Evolutionary conservation across 2,888 invertebrate species (phyloP).

Genomic region (Panzeria rudis): DNA sequence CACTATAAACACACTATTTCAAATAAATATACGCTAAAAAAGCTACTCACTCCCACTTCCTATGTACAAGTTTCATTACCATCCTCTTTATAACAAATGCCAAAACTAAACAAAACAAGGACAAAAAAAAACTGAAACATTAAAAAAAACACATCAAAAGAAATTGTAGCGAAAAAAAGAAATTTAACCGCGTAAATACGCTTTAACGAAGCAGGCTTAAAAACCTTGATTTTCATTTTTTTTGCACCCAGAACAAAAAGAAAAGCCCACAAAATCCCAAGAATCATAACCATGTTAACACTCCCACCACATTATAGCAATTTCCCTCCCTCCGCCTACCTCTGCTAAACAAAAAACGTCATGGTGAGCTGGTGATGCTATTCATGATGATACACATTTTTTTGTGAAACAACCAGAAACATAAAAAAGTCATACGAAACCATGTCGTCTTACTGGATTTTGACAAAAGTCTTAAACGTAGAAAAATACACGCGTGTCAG

Average conservation of each 20-base stretch:
- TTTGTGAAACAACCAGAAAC: not conserved
- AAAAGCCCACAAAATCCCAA: constrained; percentile 49
- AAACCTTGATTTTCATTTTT: constrained; percentile 52
- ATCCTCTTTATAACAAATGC: not conserved
- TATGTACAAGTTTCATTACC: not conserved
- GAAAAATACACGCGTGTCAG: constrained; percentile 53
- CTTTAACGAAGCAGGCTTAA: constrained; percentile 66
- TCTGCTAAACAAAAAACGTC: not conserved
- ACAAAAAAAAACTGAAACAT: not conserved
- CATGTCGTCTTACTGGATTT: constrained; percentile 30
- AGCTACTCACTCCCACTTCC: constrained; percentile 9
- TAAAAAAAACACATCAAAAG: constrained; percentile 33
- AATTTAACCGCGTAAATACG: constrained; percentile 65
- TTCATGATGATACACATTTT: constrained; percentile 11
- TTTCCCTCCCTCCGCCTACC: not conserved
- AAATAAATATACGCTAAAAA: constrained; percentile 23
- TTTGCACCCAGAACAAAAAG: not conserved
- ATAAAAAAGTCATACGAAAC: constrained; percentile 22
- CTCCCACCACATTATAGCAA: not conserved
- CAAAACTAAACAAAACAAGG: constrained; percentile 23
- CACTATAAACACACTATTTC: constrained; percentile 76
- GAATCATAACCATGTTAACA: constrained; percentile 46
- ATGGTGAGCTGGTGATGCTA: constrained; percentile 9
- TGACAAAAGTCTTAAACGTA: constrained; percentile 56
- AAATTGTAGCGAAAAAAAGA: constrained; percentile 21